These are phyloP conservation scores for Hemichromis elongatus DNA, from an alignment of 2,113 vertebrate species.

Conservation along the genomic window DNA sequence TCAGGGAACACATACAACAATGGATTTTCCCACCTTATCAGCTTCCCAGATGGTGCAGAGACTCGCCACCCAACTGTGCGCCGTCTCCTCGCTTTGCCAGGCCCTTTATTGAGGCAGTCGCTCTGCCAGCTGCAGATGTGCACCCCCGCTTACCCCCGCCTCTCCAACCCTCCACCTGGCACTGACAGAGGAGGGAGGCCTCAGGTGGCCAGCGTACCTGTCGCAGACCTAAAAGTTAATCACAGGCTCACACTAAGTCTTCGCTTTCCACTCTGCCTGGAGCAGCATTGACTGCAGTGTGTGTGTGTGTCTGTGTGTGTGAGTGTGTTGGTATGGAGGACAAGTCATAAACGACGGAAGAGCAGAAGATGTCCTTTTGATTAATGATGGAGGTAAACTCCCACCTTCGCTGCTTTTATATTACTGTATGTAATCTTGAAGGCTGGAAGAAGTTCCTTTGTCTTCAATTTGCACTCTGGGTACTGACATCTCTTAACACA, in stretches of 20 bases:
- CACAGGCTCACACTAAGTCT: not conserved
- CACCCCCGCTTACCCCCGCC: not conserved
- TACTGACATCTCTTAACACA: not conserved
- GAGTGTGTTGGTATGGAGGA: not conserved
- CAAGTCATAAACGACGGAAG: not conserved
- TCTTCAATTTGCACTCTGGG: not conserved
- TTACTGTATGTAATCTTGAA: not conserved
- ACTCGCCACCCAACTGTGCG: not conserved
- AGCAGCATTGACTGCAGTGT: not conserved
- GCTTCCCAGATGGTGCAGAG: not conserved
- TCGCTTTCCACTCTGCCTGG: not conserved
- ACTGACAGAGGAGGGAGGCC: not conserved
- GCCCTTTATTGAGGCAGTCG: not conserved
- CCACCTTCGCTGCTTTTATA: not conserved
- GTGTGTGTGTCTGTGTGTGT: not conserved
- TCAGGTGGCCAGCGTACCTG: not conserved
- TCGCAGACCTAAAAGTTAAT: not conserved
- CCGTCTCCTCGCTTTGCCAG: not conserved
- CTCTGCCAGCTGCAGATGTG: not conserved
- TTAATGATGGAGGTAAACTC: not conserved
- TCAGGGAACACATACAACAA: not conserved
- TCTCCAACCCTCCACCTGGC: not conserved
- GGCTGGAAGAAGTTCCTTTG: not conserved
- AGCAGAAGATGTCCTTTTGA: not conserved
- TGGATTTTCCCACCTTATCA: slow-evolving; percentile 17